phyloP scores from a whole-genome alignment of 2,113 vertebrate species.

The Tympanuchus pallidicinctus region DNA sequence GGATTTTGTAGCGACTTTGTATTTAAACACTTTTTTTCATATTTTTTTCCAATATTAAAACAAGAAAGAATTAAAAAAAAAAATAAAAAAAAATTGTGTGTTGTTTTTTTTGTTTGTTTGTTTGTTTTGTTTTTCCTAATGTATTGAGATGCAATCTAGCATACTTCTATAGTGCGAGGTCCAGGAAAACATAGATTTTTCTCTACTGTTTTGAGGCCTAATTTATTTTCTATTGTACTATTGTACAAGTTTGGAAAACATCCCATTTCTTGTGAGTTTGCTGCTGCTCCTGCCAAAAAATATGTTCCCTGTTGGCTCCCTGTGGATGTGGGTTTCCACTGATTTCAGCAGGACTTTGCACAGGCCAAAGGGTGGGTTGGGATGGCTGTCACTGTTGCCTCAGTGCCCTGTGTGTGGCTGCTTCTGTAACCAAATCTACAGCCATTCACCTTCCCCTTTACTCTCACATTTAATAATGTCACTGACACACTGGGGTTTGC shows the following conservation, averaged over 20 bases:
- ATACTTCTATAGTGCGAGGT: not conserved
- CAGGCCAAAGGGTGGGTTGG: not conserved
- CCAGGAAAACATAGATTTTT: not conserved
- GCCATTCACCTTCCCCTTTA: not conserved
- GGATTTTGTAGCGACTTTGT: not conserved
- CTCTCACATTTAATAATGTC: slow-evolving; percentile 10
- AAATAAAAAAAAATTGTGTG: too few relatives aligned
- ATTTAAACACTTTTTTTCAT: not conserved
- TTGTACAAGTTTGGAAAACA: not conserved
- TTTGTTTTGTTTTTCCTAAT: not conserved
- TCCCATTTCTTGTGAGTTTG: not conserved
- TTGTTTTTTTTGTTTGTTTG: not conserved
- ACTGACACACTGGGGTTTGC: not conserved
- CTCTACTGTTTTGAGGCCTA: not conserved
- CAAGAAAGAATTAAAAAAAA: not conserved
- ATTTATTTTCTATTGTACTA: slow-evolving; percentile 1
- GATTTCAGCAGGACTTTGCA: not conserved
- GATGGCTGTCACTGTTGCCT: not conserved
- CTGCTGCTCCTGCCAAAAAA: not conserved
- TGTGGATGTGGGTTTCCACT: not conserved
- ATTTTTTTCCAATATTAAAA: not conserved
- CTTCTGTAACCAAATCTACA: not conserved
- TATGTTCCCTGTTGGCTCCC: not conserved
- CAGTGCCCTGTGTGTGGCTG: not conserved
- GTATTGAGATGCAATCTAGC: not conserved